phyloP scores from a whole-genome alignment of 2,888 invertebrate species.

The Lithophane semibrunnea region DNA sequence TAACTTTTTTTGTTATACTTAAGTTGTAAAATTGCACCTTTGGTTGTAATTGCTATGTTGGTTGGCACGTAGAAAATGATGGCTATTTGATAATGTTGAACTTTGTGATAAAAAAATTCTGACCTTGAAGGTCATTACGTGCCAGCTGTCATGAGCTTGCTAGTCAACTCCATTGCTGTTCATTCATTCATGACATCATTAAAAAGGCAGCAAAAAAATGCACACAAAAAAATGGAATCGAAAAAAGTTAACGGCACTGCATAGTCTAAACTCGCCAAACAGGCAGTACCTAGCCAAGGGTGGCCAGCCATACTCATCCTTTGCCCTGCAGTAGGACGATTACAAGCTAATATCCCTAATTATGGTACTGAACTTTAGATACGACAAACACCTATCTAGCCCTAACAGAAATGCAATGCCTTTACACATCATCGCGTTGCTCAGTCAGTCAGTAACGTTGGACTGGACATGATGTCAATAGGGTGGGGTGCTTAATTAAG shows the following conservation, averaged over 20 bases:
- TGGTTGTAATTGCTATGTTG: conserved; percentile 12
- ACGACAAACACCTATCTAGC: not conserved
- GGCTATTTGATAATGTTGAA: not conserved
- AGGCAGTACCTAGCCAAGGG: not conserved
- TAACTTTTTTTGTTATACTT: conserved; percentile 5
- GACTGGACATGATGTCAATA: conserved; percentile 21
- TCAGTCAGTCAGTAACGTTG: conserved; percentile 32
- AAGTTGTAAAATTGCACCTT: conserved; percentile 27
- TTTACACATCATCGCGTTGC: conserved; percentile 35
- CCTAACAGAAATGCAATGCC: conserved; percentile 23
- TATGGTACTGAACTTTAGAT: not conserved
- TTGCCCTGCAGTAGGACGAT: not conserved
- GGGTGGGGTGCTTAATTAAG: conserved; percentile 4
- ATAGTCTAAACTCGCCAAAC: not conserved
- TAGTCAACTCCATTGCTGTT: not conserved
- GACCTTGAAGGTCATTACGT: not conserved
- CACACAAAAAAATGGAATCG: no score
- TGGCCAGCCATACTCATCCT: not conserved
- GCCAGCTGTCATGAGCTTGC: conserved; percentile 3
- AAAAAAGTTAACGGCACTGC: not conserved
- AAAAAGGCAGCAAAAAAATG: not conserved
- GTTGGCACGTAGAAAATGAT: not conserved
- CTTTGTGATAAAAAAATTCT: not conserved
- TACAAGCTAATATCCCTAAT: not conserved
- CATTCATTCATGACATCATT: not conserved